A percentile compares a stretch with the other conserved stretches of the same genome.
Conservation (phyloP, 2,888 invertebrate species). For the Drosophila mulleri region DNA sequence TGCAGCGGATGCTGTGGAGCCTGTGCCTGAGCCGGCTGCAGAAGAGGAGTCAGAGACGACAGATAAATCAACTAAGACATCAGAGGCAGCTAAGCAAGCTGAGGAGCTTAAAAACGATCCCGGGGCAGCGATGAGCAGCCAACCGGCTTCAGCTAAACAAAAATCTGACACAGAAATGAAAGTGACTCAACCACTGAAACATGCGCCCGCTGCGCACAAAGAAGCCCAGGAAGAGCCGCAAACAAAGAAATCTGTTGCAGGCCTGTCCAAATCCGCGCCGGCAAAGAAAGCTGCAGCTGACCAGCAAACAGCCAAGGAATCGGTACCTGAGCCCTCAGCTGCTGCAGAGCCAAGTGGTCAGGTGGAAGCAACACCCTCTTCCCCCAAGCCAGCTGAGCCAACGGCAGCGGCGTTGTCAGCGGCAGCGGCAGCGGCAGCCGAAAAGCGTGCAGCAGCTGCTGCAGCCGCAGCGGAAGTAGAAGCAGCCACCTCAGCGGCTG, state of each 20-base stretch:
- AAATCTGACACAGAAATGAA: background rate
- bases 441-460: constrained; percentile 28
- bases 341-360: background rate
- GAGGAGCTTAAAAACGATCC: background rate
- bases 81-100: background rate
- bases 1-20: background rate
- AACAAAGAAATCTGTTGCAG: background rate
- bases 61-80: background rate
- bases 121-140: background rate
- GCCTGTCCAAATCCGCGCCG: background rate
- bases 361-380: background rate
- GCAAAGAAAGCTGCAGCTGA: background rate
- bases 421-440: constrained; percentile 42
- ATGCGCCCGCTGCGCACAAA: background rate
- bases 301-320: background rate
- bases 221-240: background rate
- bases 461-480: background rate
- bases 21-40: background rate
- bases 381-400: constrained; percentile 3
- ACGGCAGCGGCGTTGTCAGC: constrained; percentile 20
- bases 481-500: background rate
- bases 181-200: background rate
- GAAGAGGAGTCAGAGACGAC: background rate
- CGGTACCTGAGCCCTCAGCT: background rate
- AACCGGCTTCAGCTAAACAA: background rate